Percentiles rank a stretch among this genome's conserved stretches.
These are phyloP conservation scores for Parambassis ranga DNA, from an alignment of 2,797 vertebrate genomes.

Conservation along the genomic window DNA sequence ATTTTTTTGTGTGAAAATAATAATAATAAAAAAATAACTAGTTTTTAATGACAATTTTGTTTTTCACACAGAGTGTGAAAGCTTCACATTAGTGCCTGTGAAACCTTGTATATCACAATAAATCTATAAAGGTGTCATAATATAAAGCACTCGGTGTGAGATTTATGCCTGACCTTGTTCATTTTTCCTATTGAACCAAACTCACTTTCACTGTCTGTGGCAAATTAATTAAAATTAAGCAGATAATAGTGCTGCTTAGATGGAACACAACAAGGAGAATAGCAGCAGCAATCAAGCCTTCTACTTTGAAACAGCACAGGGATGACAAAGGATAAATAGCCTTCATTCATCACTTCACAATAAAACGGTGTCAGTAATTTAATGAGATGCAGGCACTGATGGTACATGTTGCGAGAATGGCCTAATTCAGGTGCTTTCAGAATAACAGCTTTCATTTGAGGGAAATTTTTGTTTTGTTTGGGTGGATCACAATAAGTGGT, in stretches of 20 bases:
- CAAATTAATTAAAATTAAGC: constrained; percentile 83
- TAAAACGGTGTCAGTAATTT: constrained; percentile 82
- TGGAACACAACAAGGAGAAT: constrained; percentile 78
- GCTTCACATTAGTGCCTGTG: too few species aligned
- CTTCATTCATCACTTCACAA: constrained; percentile 84
- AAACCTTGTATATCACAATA: constrained; percentile 2
- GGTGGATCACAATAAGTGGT: constrained; percentile 86
- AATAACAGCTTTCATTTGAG: constrained; percentile 86
- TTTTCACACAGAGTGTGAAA: too few species aligned
- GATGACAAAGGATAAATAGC: constrained; percentile 86
- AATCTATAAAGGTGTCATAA: constrained; percentile 18
- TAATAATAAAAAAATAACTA: neutral
- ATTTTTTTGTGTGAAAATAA: neutral
- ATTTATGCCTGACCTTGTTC: constrained; percentile 29
- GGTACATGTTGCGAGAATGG: constrained; percentile 80
- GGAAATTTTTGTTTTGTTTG: constrained; percentile 89
- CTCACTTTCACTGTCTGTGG: constrained; percentile 73
- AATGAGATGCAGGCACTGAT: constrained; percentile 85
- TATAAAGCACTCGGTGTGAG: constrained; percentile 52
- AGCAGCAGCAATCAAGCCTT: constrained; percentile 79
- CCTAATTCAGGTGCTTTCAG: constrained; percentile 86
- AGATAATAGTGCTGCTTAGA: constrained; percentile 78
- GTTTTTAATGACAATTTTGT: neutral
- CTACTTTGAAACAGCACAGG: constrained; percentile 72
- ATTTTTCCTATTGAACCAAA: constrained; percentile 68